These are phyloP conservation scores for Drosophila kohkoa DNA, from an alignment of 1,140 invertebrate species.

Conservation along the genomic window DNA sequence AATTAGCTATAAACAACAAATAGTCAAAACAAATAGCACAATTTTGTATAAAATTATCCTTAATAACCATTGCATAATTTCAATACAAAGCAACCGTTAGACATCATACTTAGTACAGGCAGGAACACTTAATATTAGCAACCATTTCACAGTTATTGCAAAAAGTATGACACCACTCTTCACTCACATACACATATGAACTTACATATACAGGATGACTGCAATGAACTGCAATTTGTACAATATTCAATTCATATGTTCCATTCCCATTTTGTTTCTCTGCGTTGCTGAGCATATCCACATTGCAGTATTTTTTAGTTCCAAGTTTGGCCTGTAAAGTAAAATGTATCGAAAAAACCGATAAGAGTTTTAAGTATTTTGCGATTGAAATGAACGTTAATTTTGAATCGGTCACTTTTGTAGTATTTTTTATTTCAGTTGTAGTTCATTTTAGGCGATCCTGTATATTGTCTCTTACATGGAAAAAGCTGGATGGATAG, in stretches of 20 bases:
- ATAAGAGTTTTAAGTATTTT: not conserved
- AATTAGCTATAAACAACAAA: slow-evolving; percentile 71
- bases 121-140: slow-evolving; percentile 14
- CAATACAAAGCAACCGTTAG: slow-evolving; percentile 36
- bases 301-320: not conserved
- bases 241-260: not conserved
- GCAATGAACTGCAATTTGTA: not conserved
- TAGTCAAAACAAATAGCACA: slow-evolving; percentile 72
- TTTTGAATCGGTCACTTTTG: not conserved
- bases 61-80: slow-evolving; percentile 30
- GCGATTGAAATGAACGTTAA: not conserved
- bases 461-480: not conserved
- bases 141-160: slow-evolving; percentile 23
- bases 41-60: slow-evolving; percentile 64
- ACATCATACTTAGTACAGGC: slow-evolving; percentile 7
- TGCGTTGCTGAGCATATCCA: not conserved
- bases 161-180: slow-evolving; percentile 11
- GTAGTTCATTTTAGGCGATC: not conserved
- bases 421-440: not conserved
- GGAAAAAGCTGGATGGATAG: slow-evolving; percentile 7
- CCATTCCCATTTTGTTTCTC: not conserved
- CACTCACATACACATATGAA: slow-evolving; percentile 35
- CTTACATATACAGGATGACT: not conserved
- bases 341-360: not conserved
- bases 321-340: not conserved